phyloP scores from a whole-genome alignment of 2,888 invertebrate genomes.

The Leptopilina drosophilae region DNA sequence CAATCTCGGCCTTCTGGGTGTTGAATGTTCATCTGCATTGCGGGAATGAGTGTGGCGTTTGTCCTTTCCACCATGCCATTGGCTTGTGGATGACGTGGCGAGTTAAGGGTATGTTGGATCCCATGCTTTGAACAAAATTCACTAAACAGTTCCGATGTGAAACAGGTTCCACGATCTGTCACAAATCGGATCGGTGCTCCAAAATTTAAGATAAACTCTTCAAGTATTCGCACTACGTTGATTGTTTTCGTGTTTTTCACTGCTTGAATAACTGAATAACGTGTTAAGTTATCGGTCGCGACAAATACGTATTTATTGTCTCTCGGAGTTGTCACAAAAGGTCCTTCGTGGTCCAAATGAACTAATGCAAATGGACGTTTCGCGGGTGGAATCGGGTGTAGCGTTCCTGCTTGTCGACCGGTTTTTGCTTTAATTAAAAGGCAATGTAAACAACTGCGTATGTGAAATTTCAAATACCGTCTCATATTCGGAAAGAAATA shows the following conservation, averaged over 20 bases:
- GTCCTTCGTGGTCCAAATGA: slow-evolving; percentile 56
- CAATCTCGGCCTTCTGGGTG: not conserved
- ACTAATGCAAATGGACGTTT: slow-evolving; percentile 47
- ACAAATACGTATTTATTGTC: slow-evolving; percentile 49
- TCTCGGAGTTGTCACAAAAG: slow-evolving; percentile 46
- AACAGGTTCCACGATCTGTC: slow-evolving; percentile 31
- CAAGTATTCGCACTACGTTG: too few relatives aligned
- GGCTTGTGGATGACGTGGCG: not conserved
- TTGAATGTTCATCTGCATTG: not conserved
- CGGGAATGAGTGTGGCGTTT: not conserved
- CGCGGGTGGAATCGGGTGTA: slow-evolving; percentile 23
- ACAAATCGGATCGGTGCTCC: too few relatives aligned
- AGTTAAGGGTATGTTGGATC: not conserved
- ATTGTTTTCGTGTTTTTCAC: too few relatives aligned
- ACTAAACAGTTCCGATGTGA: slow-evolving; percentile 42
- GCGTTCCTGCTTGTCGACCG: not conserved
- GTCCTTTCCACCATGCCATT: not conserved
- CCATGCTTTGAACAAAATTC: slow-evolving; percentile 40
- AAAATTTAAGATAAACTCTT: too few relatives aligned
- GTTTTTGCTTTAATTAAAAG: not conserved
- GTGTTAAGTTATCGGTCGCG: slow-evolving; percentile 47
- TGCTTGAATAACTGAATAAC: too few relatives aligned
- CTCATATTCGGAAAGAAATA: not conserved
- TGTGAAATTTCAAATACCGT: not conserved
- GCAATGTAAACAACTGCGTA: not conserved